These are phyloP conservation scores for Phylloscopus trochilus DNA, from an alignment of 2,113 vertebrate species.

Conservation along the genomic window DNA sequence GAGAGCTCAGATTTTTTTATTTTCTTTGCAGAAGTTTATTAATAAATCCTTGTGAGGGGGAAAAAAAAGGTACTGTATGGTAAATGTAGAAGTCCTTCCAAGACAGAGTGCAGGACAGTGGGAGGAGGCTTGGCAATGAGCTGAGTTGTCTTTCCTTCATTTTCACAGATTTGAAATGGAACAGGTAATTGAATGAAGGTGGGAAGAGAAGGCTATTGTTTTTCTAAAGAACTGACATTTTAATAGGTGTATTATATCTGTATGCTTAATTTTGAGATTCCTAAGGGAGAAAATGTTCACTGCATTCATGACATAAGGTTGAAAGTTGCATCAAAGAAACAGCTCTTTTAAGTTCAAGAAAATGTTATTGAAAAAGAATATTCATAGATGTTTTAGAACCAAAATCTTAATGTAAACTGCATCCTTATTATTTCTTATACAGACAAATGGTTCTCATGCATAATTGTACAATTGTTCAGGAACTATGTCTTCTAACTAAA, in stretches of 20 bases:
- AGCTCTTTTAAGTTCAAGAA: not conserved
- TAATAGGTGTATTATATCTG: not conserved
- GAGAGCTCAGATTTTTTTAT: not conserved
- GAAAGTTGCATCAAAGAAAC: not conserved
- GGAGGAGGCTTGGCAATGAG: not conserved
- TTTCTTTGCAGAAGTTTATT: not conserved
- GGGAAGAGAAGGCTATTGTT: constrained; percentile 32
- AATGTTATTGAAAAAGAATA: not conserved
- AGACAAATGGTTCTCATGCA: not conserved
- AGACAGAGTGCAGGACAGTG: not conserved
- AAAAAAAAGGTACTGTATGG: not conserved
- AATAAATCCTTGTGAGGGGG: not conserved
- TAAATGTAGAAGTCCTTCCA: not conserved
- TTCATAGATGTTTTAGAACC: not conserved
- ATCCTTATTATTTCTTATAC: not conserved
- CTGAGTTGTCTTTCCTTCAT: not conserved
- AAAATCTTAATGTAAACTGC: not conserved
- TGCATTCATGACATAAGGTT: not conserved
- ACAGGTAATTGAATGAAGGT: not conserved
- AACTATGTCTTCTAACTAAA: not conserved
- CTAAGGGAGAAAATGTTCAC: not conserved
- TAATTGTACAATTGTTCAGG: not conserved
- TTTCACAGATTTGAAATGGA: not conserved
- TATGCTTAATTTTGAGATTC: not conserved
- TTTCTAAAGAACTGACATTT: constrained; percentile 19